A percentile compares a stretch with the other conserved stretches of the same genome.
Evolutionary conservation across 1,140 invertebrate species (phyloP).

Genomic region (Cotesia chilonis): DNA sequence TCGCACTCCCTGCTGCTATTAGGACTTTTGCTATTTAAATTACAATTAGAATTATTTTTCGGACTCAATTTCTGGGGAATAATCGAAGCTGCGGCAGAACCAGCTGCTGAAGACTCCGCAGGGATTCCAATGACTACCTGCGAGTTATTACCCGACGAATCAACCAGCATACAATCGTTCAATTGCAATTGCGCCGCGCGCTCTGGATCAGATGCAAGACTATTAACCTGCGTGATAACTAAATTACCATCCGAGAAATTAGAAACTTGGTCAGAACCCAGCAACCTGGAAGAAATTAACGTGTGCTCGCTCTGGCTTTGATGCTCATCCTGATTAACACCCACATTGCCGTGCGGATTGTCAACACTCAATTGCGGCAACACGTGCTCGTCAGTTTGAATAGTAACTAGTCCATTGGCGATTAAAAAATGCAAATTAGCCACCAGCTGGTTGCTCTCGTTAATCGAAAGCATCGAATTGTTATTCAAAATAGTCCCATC

Average conservation of each 20-base stretch:
- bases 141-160: not conserved
- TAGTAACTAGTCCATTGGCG: conserved; percentile 53
- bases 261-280: no score
- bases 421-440: conserved; percentile 55
- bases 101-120: not conserved
- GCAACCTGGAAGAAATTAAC: no score
- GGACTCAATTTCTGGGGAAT: no score
- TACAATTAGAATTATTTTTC: conserved; percentile 36
- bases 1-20: conserved; percentile 50
- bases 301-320: no score
- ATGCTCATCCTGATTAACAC: no score
- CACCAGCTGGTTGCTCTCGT: conserved; percentile 54
- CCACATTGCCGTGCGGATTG: no score
- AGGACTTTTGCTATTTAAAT: no score
- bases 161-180: conserved; percentile 41
- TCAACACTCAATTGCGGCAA: conserved; percentile 35
- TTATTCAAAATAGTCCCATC: conserved; percentile 49
- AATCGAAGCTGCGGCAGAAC: conserved; percentile 7
- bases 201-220: not conserved
- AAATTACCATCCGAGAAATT: conserved; percentile 8
- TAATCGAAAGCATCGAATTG: conserved; percentile 46
- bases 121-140: conserved; percentile 11
- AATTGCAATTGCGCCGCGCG: conserved; percentile 34
- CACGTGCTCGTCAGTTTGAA: conserved; percentile 51
- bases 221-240: conserved; percentile 20